A percentile compares a stretch with the other conserved stretches of the same genome.
Conservation (phyloP, 2,113 vertebrate genomes). For the Sphyrna mokarran region DNA sequence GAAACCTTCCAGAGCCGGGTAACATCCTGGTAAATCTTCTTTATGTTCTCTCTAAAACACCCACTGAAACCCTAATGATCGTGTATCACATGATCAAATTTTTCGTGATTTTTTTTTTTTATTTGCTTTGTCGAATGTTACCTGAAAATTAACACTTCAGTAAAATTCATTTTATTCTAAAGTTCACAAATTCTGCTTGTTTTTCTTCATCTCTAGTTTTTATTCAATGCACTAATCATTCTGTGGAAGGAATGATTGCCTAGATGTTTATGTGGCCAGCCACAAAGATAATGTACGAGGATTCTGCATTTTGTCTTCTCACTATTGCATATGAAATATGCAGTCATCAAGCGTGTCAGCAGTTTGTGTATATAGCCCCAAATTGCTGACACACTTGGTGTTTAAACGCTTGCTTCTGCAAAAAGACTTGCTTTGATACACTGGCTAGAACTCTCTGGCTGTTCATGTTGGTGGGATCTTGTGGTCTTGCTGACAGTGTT, state of each 20-base stretch:
- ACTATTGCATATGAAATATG: no score
- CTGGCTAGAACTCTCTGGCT: no score
- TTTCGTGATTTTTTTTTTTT: neutral
- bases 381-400: neutral
- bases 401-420: neutral
- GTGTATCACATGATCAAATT: neutral
- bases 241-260: neutral
- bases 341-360: no score
- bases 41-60: neutral
- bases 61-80: neutral
- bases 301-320: neutral
- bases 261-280: neutral
- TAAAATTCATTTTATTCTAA: neutral
- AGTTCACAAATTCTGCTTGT: neutral
- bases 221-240: neutral
- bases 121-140: neutral
- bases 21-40: no score
- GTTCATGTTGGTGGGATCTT: no score
- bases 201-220: neutral
- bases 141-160: neutral
- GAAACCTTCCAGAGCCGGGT: no score
- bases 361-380: neutral
- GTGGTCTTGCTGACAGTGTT: no score
- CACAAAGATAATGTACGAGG: neutral
- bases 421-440: neutral